A percentile compares a stretch with the other conserved stretches of the same genome.
Evolutionary conservation across 2,113 vertebrate species (phyloP).

Genomic region (Vidua macroura): DNA sequence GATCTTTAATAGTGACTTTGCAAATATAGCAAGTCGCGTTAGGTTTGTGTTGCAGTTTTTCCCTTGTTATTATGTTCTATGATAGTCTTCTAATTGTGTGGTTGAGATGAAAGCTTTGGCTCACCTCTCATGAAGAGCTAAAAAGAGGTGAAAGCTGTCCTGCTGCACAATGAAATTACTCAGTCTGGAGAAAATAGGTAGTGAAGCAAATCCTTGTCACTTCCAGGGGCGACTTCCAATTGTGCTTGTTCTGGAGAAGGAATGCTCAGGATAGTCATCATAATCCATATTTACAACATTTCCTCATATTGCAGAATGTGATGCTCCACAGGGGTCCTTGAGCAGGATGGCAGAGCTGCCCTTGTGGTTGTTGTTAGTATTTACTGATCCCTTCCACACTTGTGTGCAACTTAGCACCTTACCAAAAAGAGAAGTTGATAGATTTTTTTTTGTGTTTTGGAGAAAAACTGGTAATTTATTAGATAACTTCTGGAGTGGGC

Average conservation of each 20-base stretch:
- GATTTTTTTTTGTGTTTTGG: not conserved
- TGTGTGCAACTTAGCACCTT: not conserved
- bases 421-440: not conserved
- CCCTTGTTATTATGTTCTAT: not conserved
- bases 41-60: not conserved
- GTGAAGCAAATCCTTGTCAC: slow-evolving; percentile 31
- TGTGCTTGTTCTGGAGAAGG: not conserved
- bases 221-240: not conserved
- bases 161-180: not conserved
- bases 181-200: not conserved
- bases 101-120: not conserved
- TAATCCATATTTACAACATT: not conserved
- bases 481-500: not conserved
- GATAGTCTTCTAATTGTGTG: not conserved
- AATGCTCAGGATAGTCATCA: not conserved
- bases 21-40: not conserved
- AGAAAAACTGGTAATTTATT: not conserved
- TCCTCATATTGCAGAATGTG: not conserved
- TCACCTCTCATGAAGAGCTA: not conserved
- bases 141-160: not conserved
- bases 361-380: not conserved
- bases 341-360: not conserved
- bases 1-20: not conserved
- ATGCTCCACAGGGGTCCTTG: not conserved
- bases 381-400: not conserved